These are phyloP conservation scores for Paratilapia polleni DNA, from an alignment of 2,113 vertebrate species.

Conservation along the genomic window DNA sequence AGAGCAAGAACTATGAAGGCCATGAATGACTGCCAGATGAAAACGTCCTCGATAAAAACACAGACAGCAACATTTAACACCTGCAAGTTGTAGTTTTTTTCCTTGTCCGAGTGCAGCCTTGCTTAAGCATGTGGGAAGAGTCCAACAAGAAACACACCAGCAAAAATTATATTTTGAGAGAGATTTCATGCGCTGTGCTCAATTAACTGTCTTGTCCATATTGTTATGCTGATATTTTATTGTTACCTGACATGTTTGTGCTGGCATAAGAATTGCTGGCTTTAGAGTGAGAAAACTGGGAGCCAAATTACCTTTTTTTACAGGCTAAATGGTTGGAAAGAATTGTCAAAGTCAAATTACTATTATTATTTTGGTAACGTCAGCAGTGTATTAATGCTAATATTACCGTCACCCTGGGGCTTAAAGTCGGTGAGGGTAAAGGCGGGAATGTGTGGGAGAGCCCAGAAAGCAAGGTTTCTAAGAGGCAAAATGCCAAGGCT, in stretches of 20 bases:
- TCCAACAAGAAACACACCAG: background rate
- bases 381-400: slow-evolving; percentile 25
- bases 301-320: background rate
- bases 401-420: slow-evolving; percentile 17
- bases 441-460: slow-evolving; percentile 70
- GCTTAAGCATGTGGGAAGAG: background rate
- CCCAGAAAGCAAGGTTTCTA: slow-evolving; percentile 60
- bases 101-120: slow-evolving; percentile 27
- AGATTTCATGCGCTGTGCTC: background rate
- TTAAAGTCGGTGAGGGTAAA: slow-evolving; percentile 54
- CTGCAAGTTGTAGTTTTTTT: slow-evolving; percentile 55
- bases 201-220: background rate
- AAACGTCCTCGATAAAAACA: slow-evolving; percentile 73
- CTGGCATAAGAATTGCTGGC: background rate
- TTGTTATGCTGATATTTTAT: background rate
- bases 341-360: slow-evolving; percentile 24
- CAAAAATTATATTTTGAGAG: background rate
- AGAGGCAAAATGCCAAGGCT: slow-evolving; percentile 73
- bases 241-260: background rate
- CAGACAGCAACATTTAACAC: slow-evolving; percentile 74
- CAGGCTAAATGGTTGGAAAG: slow-evolving; percentile 19
- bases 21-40: slow-evolving; percentile 62
- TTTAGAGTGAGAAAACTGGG: slow-evolving; percentile 3
- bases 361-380: slow-evolving; percentile 7
- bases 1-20: slow-evolving; percentile 63